phyloP scores from a whole-genome alignment of 1,140 invertebrate genomes.

The Rhagoletis zephyria region DNA sequence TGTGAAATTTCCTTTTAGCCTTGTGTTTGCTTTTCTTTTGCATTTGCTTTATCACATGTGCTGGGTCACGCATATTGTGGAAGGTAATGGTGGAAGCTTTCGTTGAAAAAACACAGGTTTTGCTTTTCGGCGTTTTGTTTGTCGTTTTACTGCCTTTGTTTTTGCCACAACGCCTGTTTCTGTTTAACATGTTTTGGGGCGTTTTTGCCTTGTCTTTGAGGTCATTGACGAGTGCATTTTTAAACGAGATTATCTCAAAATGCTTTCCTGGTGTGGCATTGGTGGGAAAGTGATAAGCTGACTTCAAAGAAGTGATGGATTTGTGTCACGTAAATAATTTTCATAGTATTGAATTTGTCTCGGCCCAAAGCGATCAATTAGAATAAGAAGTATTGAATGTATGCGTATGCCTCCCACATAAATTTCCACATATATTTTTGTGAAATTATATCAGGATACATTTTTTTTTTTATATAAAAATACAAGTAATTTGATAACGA shows the following conservation, averaged over 20 bases:
- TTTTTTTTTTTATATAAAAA: too few relatives aligned
- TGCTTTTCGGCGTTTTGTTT: background rate
- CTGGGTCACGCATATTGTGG: background rate
- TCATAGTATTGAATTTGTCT: too few relatives aligned
- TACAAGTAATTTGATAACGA: too few relatives aligned
- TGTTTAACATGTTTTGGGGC: conserved; percentile 36
- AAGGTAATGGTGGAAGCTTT: conserved; percentile 11
- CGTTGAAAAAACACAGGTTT: background rate
- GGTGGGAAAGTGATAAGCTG: background rate
- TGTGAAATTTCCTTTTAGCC: background rate
- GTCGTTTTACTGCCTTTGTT: background rate
- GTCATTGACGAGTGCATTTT: conserved; percentile 15
- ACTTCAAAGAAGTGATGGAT: background rate
- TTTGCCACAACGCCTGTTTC: background rate
- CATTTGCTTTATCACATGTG: background rate
- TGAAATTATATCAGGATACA: too few relatives aligned
- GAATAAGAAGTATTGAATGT: too few relatives aligned
- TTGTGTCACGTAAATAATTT: too few relatives aligned
- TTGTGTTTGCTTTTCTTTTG: background rate
- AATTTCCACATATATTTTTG: too few relatives aligned
- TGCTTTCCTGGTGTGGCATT: background rate
- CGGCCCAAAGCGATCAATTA: too few relatives aligned
- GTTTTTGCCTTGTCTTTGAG: background rate
- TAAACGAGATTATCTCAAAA: background rate
- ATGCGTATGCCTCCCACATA: too few relatives aligned